phyloP scores from a whole-genome alignment of 2,888 invertebrate genomes.

The Spodoptera picta region DNA sequence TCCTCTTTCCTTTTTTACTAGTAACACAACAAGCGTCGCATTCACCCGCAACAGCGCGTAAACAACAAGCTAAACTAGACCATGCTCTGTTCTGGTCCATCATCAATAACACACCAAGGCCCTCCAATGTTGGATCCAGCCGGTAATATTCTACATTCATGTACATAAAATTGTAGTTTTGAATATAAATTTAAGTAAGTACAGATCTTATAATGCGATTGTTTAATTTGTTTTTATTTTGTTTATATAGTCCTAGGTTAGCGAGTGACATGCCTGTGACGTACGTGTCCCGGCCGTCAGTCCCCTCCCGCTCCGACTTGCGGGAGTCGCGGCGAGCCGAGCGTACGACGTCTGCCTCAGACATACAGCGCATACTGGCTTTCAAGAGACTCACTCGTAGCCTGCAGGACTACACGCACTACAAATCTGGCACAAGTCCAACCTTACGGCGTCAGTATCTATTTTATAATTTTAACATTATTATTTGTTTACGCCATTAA shows the following conservation, averaged over 20 bases:
- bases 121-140: constrained; percentile 17
- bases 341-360: constrained; percentile 35
- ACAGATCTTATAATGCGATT: too few species aligned
- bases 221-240: background rate
- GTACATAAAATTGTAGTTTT: too few species aligned
- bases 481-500: background rate
- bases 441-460: constrained; percentile 48
- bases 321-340: constrained; percentile 41
- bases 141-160: constrained; percentile 16
- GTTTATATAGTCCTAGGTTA: constrained; percentile 27
- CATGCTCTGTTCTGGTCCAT: constrained; percentile 68
- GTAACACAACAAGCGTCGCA: constrained; percentile 33
- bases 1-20: constrained; percentile 17
- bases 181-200: too few species aligned
- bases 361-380: constrained; percentile 65
- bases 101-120: constrained; percentile 54
- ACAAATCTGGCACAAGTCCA: constrained; percentile 27
- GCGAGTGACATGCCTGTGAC: constrained; percentile 23
- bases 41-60: constrained; percentile 36
- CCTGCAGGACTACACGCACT: constrained; percentile 41
- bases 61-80: constrained; percentile 56
- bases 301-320: constrained; percentile 12
- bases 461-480: background rate
- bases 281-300: constrained; percentile 33
- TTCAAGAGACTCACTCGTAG: constrained; percentile 64